phyloP scores from a whole-genome alignment of 2,113 vertebrate genomes.

The Pyrgilauda ruficollis region DNA sequence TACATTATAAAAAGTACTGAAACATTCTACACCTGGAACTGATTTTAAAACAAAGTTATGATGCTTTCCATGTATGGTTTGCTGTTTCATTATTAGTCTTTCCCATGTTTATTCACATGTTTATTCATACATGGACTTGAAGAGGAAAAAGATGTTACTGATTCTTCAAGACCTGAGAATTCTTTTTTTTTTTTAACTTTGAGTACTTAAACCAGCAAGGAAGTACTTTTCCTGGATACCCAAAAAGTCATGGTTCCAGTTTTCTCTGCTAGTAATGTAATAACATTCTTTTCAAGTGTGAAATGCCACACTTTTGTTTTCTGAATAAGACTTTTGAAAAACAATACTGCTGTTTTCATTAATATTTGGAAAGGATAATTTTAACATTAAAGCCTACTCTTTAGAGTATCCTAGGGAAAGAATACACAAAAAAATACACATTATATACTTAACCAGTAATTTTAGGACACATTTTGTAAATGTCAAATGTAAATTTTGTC shows the following conservation, averaged over 20 bases:
- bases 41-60: neutral
- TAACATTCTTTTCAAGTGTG: neutral
- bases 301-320: neutral
- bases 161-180: neutral
- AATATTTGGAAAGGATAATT: neutral
- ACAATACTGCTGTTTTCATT: neutral
- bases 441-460: neutral
- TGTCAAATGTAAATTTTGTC: neutral
- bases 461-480: neutral
- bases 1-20: neutral
- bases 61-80: neutral
- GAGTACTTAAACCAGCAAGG: neutral
- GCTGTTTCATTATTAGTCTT: neutral
- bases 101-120: neutral
- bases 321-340: neutral
- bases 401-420: neutral
- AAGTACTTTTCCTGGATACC: neutral
- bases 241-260: neutral
- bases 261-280: neutral
- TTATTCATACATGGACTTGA: neutral
- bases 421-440: accelerated
- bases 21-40: neutral
- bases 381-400: neutral
- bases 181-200: neutral
- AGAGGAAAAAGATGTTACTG: neutral